Percentiles rank a stretch among this genome's conserved stretches.
phyloP scores from a whole-genome alignment of 2,888 invertebrate species.

The Zootermopsis nevadensis region DNA sequence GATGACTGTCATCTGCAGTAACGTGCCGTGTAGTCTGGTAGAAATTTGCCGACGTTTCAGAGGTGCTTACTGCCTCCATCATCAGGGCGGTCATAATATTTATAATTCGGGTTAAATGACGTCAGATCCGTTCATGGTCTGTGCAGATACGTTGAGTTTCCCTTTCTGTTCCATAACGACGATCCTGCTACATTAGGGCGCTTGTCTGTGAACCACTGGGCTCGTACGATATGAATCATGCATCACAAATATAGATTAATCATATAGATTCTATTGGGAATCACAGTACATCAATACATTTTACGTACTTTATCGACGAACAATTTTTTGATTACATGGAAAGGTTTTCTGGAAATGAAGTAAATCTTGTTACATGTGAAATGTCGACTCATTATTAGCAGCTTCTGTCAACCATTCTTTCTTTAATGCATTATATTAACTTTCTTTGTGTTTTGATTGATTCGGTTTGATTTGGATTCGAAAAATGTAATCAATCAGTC shows the following conservation, averaged over 20 bases:
- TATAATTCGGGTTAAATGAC: too few species aligned
- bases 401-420: not conserved
- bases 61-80: too few species aligned
- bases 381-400: not conserved
- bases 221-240: not conserved
- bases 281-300: not conserved
- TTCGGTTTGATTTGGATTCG: not conserved
- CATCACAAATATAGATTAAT: not conserved
- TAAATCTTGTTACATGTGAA: not conserved
- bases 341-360: too few species aligned
- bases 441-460: not conserved
- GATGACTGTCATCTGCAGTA: too few species aligned
- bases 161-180: too few species aligned
- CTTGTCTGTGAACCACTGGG: too few species aligned
- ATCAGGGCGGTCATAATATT: too few species aligned
- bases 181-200: too few species aligned
- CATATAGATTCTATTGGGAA: not conserved
- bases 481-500: constrained; percentile 2
- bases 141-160: too few species aligned
- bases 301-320: not conserved
- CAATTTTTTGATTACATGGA: not conserved
- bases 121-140: too few species aligned
- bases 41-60: too few species aligned
- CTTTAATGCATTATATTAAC: not conserved
- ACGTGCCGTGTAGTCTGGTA: too few species aligned